Conservation (phyloP, 2,888 invertebrate genomes). For the Griposia aprilina region DNA sequence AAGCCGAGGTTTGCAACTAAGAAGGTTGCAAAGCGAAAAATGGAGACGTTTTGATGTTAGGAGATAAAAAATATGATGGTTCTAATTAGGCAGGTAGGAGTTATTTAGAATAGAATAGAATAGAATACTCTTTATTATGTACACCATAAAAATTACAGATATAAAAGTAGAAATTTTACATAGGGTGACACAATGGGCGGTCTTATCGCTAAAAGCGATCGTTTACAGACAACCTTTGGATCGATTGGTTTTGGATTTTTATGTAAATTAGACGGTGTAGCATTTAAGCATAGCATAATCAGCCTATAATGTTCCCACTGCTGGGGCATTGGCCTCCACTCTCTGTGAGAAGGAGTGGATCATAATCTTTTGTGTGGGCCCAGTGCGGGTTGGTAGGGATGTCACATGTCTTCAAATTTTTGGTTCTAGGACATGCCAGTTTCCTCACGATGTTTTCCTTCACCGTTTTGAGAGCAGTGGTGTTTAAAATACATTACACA, state of each 20-base stretch:
- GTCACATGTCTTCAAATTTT: neutral
- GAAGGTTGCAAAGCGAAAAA: constrained; percentile 1
- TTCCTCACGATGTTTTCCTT: neutral
- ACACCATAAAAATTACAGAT: no score
- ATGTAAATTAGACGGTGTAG: neutral
- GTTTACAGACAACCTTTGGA: no score
- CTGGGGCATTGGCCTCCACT: neutral
- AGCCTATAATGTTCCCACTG: neutral
- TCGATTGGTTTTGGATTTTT: no score
- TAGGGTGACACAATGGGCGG: no score
- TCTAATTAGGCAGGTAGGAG: neutral
- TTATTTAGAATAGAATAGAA: no score
- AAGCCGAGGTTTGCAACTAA: constrained; percentile 6
- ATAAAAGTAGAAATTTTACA: no score
- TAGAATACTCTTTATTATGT: no score
- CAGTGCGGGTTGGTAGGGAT: neutral
- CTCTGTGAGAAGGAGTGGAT: neutral
- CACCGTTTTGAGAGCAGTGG: neutral
- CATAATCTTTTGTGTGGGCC: no score
- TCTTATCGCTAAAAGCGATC: no score
- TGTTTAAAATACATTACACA: neutral
- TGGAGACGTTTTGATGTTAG: constrained; percentile 5
- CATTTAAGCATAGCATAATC: neutral
- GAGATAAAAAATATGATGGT: neutral
- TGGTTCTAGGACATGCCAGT: neutral